Base-by-base conservation (phyloP, 1,140 invertebrate genomes). In the Frieseomelitta varia region DNA sequence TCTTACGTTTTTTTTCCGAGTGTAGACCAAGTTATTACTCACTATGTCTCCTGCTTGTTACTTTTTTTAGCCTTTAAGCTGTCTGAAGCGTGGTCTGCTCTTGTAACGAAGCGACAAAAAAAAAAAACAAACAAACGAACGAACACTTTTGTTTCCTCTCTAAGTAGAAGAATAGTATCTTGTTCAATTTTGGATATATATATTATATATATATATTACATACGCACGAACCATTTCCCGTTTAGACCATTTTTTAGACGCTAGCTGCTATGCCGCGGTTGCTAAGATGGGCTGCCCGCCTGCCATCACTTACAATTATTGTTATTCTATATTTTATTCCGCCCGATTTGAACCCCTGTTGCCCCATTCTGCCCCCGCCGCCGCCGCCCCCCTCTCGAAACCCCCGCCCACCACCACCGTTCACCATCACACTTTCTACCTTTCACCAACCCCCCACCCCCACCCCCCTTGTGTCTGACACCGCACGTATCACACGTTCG, bases 261-360 rank as follows among this genome's bases (percentile, higher is more conserved):
- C 90, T 92, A 94, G 93, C 92, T 93, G 92, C 92, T 93, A 94
- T 93, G 92, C 92, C 91, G 92, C 92, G 92, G 91, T 93, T 93
- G 93, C 90, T 92, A 88, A 92, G 90, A 94, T 92, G 90, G 91
- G 90, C 92, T 94, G 93, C 92, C 90, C 91, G 92, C 92, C 88
- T 94, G 93, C 92, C 91, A 93, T 84, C 91, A 94, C 91, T 93
- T 93, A 94, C 93, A 92, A 93, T 89, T 89, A 84, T 89, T 89
- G 81, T 80, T 89, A 89, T 87, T 88, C 58, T 86, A 88, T 88
- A 78, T 88, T 85, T 87, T 84, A 84, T 84, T 73, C 83, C 83
- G 58, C 73, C 86, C 86, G 67, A 79, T 34, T 47, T 77, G 67
- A 72, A 27, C 73, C 81, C 73, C 55, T 77, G 73, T 83, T 74